Evolutionary conservation across 2,113 vertebrate genomes (phyloP).

Genomic region (Ancistrus triradiatus): DNA sequence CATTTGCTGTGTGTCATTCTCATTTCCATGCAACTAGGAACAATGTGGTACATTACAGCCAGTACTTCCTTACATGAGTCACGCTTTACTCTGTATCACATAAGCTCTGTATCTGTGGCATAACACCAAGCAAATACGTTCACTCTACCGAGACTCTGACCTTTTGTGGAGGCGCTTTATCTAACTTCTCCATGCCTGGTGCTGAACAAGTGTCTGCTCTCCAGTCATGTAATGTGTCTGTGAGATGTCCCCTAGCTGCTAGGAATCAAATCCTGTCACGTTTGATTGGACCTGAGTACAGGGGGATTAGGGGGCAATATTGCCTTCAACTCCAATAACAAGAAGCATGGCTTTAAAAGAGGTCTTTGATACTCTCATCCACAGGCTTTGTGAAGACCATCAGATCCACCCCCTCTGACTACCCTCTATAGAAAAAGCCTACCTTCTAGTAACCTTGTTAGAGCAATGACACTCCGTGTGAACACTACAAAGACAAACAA

Average conservation of each 20-base stretch:
- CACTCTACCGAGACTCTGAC: constrained; percentile 12
- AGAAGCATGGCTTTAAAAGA: constrained; percentile 33
- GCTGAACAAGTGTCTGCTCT: constrained; percentile 15
- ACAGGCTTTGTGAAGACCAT: constrained; percentile 2
- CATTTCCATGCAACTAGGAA: neutral
- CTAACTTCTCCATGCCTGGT: constrained; percentile 21
- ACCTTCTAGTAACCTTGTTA: constrained; percentile 26
- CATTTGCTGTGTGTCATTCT: constrained; percentile 21
- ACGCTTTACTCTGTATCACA: neutral
- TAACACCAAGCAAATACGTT: constrained; percentile 9
- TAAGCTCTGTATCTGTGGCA: constrained; percentile 11
- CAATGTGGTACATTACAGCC: neutral
- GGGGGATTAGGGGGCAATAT: constrained; percentile 33
- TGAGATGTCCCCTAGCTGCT: constrained; percentile 4
- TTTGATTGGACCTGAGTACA: constrained; percentile 30
- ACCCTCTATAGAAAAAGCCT: constrained; percentile 1
- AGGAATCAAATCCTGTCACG: constrained; percentile 35
- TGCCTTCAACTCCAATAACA: constrained; percentile 40
- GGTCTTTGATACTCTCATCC: constrained; percentile 30
- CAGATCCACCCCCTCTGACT: constrained; percentile 17
- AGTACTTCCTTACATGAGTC: constrained; percentile 1
- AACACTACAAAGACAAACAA: no score
- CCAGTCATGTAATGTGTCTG: constrained; percentile 11
- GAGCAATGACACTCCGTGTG: no score
- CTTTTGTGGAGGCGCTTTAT: constrained; percentile 33